Base-by-base conservation (phyloP, 1,140 invertebrate species). In the Drosophila persimilis region DNA sequence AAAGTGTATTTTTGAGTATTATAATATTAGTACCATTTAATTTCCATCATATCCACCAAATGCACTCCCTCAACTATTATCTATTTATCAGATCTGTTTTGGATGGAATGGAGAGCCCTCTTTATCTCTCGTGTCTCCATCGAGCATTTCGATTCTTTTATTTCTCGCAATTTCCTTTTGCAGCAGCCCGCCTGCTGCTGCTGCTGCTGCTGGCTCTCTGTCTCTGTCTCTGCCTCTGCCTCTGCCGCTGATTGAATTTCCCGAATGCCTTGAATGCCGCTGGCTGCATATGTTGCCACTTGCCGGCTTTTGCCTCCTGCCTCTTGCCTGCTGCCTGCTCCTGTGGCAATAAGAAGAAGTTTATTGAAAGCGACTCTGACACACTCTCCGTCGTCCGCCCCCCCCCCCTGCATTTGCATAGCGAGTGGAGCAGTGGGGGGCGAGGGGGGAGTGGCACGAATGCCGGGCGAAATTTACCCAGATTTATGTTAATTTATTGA, bases 401-500 rank as follows among this genome's bases (percentile, higher is more conserved):
- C 24, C 17, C 26, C 24, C n/a, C 24, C 20, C 45, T 48, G 60
- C 59, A 85, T 81, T 85, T 84, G 72, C 80, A 85, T 80, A 69
- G 35, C 65, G 57, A 69, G 35, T 43, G 52, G 11, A 41, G 53
- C 15, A 26, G 24, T 3, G 24, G 24, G 24, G 24, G 24, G 3
- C 15, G 15, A 0, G 0, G 15, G 15, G 24, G 24, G 62, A 31
- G 69, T 57, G 77, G 62, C 51, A 59, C 66, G 57, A 64, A 53
- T 60, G 57, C 54, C 46, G 45, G 55, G 43, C 11, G 35, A 44
- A 60, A 80, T 64, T 74, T 57, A 54, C 61, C 15, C 47, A 88
- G 81, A 86, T 86, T 86, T 86, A 88, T 86, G 77, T 81, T 81
- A 86, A 86, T 86, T 88, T 81, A 86, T 86, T 75, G 83, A 81